Evolutionary conservation across 2,888 invertebrate species (phyloP), one percentile per base, ranked within the genome.

Genomic region (Poecilus cupreus): DNA sequence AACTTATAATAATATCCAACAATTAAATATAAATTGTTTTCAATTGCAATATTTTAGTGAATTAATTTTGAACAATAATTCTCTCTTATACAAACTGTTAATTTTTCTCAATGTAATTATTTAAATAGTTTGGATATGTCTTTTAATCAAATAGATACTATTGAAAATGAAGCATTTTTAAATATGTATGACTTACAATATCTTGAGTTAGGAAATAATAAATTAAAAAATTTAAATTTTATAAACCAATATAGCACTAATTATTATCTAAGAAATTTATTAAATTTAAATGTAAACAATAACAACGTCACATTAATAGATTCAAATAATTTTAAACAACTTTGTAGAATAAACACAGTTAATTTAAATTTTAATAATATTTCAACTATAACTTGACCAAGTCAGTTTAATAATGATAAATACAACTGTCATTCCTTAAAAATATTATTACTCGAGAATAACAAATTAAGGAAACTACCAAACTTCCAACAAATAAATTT

Each of bases 291-390:
- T 60, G 2, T 60, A 13, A 60, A 26, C 26, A 8, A 24, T 13
- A 60, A 60, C 26, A 8, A 24, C 13, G 13, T 60, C 13, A 4
- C 26, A 60, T 13, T 22, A 13, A n/a, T 60, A 13, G 13, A 60
- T 20, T 22, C 22, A 11, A 20, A 20, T 10, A 54, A 20, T 11
- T 54, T 54, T 54, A 54, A 16, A 11, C 2, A 11, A 54, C 0
- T 54, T 54, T 32, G 22, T 3, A 10, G 11, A 16, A 22, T 54
- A 20, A 18, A 18, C 5, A 0, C 10, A 60, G 10, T 24, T 60
- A 13, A 13, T 60, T 60, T 60, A 60, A 60, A 60, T 74, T 49
- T 13, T 49, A 74, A 74, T 46, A 74, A 74, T 26, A 49, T 74
- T 49, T 37, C 49, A 22, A 22, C 20, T 49, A 24, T 74, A 24